Percentiles rank a stretch among this genome's conserved stretches.
These are phyloP conservation scores for Lophura nycthemera DNA, from an alignment of 2,113 vertebrate species.

Conservation along the genomic window DNA sequence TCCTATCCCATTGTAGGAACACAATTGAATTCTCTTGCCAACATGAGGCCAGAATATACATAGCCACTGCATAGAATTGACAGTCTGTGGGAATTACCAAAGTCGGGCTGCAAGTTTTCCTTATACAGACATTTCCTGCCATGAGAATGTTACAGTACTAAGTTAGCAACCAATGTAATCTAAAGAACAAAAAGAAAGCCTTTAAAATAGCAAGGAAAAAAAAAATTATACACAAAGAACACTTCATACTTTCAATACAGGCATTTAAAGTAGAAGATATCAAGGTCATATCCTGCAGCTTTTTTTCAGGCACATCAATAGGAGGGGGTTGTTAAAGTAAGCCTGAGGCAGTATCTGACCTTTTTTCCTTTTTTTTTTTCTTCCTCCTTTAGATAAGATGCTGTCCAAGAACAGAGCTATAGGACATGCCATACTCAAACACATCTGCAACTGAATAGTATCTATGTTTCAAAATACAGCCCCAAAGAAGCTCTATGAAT, in stretches of 20 bases:
- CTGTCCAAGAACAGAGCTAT: not conserved
- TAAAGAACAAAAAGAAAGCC: slow-evolving; percentile 55
- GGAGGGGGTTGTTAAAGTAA: not conserved
- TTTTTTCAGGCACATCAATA: slow-evolving; percentile 51
- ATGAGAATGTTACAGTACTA: not conserved
- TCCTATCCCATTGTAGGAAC: slow-evolving; percentile 62
- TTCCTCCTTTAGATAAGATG: not conserved
- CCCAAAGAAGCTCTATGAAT: not conserved
- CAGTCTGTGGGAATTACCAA: slow-evolving; percentile 72
- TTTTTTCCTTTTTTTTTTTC: not conserved
- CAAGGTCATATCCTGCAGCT: slow-evolving; percentile 14
- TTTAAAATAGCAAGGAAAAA: slow-evolving; percentile 51
- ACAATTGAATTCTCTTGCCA: slow-evolving; percentile 61
- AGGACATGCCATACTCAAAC: not conserved
- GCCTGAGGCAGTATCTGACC: slow-evolving; percentile 36
- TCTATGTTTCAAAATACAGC: not conserved
- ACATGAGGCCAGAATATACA: slow-evolving; percentile 59
- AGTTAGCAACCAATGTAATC: slow-evolving; percentile 54
- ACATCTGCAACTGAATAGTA: not conserved
- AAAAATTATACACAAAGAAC: slow-evolving; percentile 18
- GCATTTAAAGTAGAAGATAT: slow-evolving; percentile 48
- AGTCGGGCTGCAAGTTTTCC: slow-evolving; percentile 71
- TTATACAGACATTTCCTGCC: slow-evolving; percentile 61
- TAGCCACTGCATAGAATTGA: slow-evolving; percentile 55
- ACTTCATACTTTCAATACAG: slow-evolving; percentile 60